Percentiles rank a stretch among this genome's conserved stretches.
Conservation (phyloP, 2,888 invertebrate genomes). For the Lasioglossum marginatum region DNA sequence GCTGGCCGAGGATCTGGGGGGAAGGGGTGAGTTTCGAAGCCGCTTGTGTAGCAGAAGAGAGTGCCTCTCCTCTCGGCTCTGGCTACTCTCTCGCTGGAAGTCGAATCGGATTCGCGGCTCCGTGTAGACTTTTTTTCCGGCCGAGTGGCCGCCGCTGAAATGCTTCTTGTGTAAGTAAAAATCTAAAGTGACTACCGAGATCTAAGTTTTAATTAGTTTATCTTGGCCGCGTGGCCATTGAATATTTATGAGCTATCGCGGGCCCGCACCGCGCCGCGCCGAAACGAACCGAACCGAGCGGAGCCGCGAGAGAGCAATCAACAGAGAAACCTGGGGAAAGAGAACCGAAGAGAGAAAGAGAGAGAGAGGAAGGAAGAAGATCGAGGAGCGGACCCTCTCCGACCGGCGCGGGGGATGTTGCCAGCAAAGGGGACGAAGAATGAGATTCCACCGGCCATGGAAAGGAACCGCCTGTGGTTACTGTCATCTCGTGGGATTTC, state of each 20-base stretch:
- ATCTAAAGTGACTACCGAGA: constrained; percentile 85
- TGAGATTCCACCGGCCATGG: constrained; percentile 70
- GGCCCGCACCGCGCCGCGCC: constrained; percentile 64
- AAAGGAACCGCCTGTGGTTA: constrained; percentile 70
- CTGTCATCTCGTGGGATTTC: constrained; percentile 69
- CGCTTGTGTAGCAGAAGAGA: constrained; percentile 2
- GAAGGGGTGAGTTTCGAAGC: constrained; percentile 4
- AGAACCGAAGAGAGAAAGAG: constrained; percentile 5
- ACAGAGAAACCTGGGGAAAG: constrained; percentile 34
- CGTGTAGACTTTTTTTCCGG: constrained; percentile 82
- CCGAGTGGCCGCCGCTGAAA: constrained; percentile 81
- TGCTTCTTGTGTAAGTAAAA: constrained; percentile 85
- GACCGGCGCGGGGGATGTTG: constrained; percentile 59
- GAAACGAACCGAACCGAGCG: constrained; percentile 60
- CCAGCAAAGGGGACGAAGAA: constrained; percentile 68
- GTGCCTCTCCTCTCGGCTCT: neutral
- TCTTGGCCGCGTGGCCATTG: constrained; percentile 85
- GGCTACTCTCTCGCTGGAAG: constrained; percentile 20
- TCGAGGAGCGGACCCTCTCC: constrained; percentile 44
- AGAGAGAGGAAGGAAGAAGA: constrained; percentile 46
- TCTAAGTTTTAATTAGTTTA: constrained; percentile 85
- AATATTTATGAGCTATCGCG: constrained; percentile 84
- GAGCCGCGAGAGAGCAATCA: constrained; percentile 55
- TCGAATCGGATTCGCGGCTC: constrained; percentile 80
- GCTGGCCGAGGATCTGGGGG: neutral